Percentiles rank a stretch among this genome's conserved stretches.
phyloP scores from a whole-genome alignment of 2,888 invertebrate genomes.

The Xylophagus ater region DNA sequence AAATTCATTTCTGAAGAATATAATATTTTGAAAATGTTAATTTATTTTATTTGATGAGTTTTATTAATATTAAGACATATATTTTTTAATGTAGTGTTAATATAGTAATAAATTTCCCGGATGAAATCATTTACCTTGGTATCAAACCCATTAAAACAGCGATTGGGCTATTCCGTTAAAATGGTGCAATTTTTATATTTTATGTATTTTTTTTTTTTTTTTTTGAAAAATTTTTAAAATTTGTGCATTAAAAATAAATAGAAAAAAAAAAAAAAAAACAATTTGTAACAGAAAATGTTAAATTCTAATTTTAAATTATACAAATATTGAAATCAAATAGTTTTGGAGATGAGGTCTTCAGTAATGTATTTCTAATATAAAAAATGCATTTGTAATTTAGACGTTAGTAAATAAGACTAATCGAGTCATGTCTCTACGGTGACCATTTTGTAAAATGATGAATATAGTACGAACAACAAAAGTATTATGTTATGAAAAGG shows the following conservation, averaged over 20 bases:
- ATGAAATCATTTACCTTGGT: constrained; percentile 91
- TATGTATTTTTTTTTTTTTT: constrained; percentile 17
- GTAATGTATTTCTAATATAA: too few relatives aligned
- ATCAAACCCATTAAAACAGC: constrained; percentile 86
- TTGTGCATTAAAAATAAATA: constrained; percentile 36
- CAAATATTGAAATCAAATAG: not conserved
- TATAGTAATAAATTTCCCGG: too few relatives aligned
- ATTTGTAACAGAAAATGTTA: not conserved
- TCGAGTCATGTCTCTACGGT: too few relatives aligned
- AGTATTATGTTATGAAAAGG: too few relatives aligned
- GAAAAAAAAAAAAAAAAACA: constrained; percentile 5
- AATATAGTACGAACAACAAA: too few relatives aligned
- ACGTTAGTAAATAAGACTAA: too few relatives aligned
- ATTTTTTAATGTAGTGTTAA: too few relatives aligned
- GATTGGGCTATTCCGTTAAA: constrained; percentile 55
- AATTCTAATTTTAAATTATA: not conserved
- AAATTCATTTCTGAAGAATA: constrained; percentile 55
- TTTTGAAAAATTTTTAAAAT: not conserved
- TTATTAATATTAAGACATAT: too few relatives aligned
- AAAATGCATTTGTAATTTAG: too few relatives aligned
- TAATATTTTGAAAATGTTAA: constrained; percentile 10
- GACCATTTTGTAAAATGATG: too few relatives aligned
- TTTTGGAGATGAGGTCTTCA: too few relatives aligned
- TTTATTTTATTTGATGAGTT: constrained; percentile 1
- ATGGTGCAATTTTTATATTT: constrained; percentile 30